A percentile compares a stretch with the other conserved stretches of the same genome.
phyloP scores from a whole-genome alignment of 2,888 invertebrate species.

The Trichopoda pennipes region DNA sequence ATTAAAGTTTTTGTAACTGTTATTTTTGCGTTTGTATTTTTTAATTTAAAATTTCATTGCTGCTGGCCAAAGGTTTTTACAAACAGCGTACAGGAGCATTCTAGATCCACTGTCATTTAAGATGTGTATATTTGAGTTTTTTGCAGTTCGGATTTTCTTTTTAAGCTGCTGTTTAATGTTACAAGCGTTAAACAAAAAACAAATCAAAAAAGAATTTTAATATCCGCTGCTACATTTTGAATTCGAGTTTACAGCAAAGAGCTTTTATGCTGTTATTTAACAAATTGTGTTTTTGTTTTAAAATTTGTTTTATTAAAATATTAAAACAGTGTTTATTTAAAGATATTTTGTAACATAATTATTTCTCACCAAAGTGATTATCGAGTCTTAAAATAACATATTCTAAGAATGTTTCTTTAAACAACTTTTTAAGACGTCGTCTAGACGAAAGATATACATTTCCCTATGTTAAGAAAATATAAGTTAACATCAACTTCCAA shows the following conservation, averaged over 20 bases:
- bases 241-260: neutral
- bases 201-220: constrained; percentile 34
- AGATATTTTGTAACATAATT: too few species aligned
- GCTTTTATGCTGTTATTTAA: too few species aligned
- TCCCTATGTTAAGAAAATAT: too few species aligned
- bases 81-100: constrained; percentile 45
- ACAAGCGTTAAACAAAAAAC: neutral
- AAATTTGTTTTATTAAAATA: too few species aligned
- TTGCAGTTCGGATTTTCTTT: neutral
- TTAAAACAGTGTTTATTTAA: too few species aligned
- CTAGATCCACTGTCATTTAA: constrained; percentile 59
- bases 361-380: too few species aligned
- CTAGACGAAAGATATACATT: too few species aligned
- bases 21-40: constrained; percentile 28
- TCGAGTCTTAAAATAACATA: too few species aligned
- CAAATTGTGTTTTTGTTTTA: too few species aligned
- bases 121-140: constrained; percentile 19
- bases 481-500: too few species aligned
- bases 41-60: constrained; percentile 48
- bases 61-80: neutral
- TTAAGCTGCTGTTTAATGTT: neutral
- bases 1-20: constrained; percentile 40
- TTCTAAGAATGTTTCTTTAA: too few species aligned
- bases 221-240: constrained; percentile 26
- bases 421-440: too few species aligned